These are phyloP conservation scores for Hystrix brachyura DNA, from an alignment of 2,113 vertebrate genomes.

Conservation along the genomic window DNA sequence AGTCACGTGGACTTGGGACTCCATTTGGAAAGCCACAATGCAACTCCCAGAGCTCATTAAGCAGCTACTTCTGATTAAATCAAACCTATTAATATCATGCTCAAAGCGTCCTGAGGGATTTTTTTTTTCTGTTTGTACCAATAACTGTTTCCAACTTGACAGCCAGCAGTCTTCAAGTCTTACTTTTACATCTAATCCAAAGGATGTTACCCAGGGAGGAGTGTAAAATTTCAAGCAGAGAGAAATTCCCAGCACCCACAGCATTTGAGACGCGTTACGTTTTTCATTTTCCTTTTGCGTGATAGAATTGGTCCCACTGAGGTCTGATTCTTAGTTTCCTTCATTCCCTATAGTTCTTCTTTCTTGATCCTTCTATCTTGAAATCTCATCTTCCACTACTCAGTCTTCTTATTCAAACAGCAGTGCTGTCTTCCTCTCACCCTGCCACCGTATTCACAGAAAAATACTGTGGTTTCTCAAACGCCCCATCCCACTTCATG, in stretches of 20 bases:
- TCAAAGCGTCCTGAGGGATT: background rate
- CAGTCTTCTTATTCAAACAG: background rate
- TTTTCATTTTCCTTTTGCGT: background rate
- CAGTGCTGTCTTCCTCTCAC: background rate
- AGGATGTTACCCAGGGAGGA: background rate
- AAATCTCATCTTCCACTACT: background rate
- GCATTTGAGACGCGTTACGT: background rate
- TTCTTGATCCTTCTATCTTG: background rate
- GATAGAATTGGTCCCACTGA: background rate
- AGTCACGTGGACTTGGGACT: background rate
- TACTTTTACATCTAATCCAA: background rate
- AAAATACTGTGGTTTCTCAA: background rate
- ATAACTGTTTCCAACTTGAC: conserved; percentile 48
- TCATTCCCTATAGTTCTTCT: background rate
- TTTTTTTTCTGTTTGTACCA: background rate
- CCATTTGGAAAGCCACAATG: conserved; percentile 27
- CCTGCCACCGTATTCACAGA: background rate
- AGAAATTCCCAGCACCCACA: background rate
- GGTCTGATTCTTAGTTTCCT: background rate
- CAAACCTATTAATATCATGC: conserved; percentile 23
- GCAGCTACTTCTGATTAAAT: conserved; percentile 41
- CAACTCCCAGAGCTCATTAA: conserved; percentile 51
- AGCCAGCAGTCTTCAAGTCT: conserved; percentile 26
- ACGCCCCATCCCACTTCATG: background rate
- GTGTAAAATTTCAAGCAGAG: background rate